Base-by-base conservation (phyloP, 30 jellyfish, hydroid and myxozoan species). In the Pseudorhiza aurosa region DNA sequence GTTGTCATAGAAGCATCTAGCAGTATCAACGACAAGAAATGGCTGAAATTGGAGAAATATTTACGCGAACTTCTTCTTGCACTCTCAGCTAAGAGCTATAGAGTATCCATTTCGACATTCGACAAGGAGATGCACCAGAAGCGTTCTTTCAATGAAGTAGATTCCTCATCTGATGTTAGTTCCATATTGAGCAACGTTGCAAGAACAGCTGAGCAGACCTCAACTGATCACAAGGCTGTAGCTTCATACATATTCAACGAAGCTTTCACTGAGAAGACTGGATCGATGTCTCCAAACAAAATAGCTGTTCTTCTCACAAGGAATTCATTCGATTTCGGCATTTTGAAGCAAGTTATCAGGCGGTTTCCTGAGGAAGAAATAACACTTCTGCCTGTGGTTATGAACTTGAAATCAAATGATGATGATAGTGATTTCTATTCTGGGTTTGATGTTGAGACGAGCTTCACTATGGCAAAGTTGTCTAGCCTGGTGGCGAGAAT, bases 261-360 rank as follows among this genome's bases (percentile, higher is more conserved):
- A 10, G 28, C 30, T 12, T 31, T 79, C 56, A 45, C 70, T 24
- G 91, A 79, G 39, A 44, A 25, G 46, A n/a, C 4, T 10, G 73
- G 55, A 5, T 72, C 95, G 0, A 17, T 71, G 22, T 83, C 88
- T 3, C 83, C 88, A 4, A 58, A 60, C 30, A 83, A 83, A 40
- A 71, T 71, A 17, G 65, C 57, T 37, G 74, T 83, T 17, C 27
- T 83, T 12, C 15, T 83, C 0, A 70, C 95, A 15, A 55, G 33
- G 17, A 65, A 60, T 2, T 31, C 45, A 8, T 60, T 83, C 28
- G 81, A 83, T 46, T 43, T 64, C 11, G 10, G 57, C 14, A 30
- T 70, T 9, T 22, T 83, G 72, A 43, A 43, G 31, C 18, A 4
- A 6, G 2, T 71, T 0, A 18, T 47, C 4, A 32, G 95, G 19